phyloP scores from a whole-genome alignment of 1,140 invertebrate species.

The Cardiocondyla obscurior region DNA sequence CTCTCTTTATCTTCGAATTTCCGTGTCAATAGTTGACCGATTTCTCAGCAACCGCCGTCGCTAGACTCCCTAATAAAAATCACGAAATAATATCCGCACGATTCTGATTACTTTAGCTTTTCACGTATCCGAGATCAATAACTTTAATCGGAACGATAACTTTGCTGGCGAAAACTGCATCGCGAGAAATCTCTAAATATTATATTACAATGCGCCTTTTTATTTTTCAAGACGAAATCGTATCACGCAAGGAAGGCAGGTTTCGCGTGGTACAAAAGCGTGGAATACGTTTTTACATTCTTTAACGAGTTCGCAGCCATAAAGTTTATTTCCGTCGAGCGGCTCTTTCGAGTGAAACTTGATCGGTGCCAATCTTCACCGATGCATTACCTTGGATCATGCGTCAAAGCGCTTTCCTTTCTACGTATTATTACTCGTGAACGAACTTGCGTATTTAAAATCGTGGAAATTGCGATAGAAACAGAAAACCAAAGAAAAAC shows the following conservation, averaged over 20 bases:
- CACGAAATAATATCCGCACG: not conserved
- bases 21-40: conserved; percentile 43
- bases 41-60: conserved; percentile 1
- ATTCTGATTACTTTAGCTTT: not conserved
- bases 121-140: not conserved
- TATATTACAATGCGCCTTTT: conserved; percentile 1
- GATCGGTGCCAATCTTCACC: conserved; percentile 26
- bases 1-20: conserved; percentile 46
- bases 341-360: conserved; percentile 26
- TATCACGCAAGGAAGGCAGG: not conserved
- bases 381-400: conserved; percentile 1
- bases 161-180: not conserved
- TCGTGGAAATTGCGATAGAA: not conserved
- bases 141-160: not conserved
- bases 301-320: conserved; percentile 11
- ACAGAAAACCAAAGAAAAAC: not conserved
- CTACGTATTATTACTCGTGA: not conserved
- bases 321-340: conserved; percentile 31
- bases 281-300: conserved; percentile 16
- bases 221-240: not conserved
- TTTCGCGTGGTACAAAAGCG: conserved; percentile 5
- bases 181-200: not conserved
- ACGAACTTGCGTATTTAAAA: not conserved
- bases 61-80: conserved; percentile 7
- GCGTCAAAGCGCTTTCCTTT: conserved; percentile 18